Evolutionary conservation across 2,797 vertebrate species (phyloP).

Genomic region (Euthynnus affinis): DNA sequence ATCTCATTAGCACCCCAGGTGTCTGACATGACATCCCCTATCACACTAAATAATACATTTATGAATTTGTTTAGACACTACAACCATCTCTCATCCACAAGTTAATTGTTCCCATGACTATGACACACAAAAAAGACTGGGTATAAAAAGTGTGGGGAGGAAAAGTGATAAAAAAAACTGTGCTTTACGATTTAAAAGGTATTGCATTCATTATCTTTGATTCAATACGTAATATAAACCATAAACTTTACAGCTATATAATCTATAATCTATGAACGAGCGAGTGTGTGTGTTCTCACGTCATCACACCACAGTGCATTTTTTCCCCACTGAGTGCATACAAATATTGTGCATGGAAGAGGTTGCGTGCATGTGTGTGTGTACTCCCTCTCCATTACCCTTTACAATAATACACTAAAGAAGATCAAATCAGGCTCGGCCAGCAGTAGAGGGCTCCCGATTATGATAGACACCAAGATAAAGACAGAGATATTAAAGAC

Average conservation of each 20-base stretch:
- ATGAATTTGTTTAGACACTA: slow-evolving; percentile 47
- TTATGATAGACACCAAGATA: slow-evolving; percentile 21
- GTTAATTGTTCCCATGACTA: slow-evolving; percentile 65
- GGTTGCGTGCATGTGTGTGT: background rate
- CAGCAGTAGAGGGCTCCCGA: slow-evolving; percentile 38
- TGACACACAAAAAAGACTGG: slow-evolving; percentile 25
- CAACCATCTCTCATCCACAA: slow-evolving; percentile 25
- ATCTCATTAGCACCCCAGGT: slow-evolving; percentile 43
- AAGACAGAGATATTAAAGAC: slow-evolving; percentile 27
- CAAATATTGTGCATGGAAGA: slow-evolving; percentile 37
- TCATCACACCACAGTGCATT: slow-evolving; percentile 22
- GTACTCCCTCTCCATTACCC: slow-evolving; percentile 20
- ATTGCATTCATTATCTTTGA: slow-evolving; percentile 38
- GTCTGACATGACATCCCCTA: slow-evolving; percentile 25
- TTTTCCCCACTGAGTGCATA: slow-evolving; percentile 20
- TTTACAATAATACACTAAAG: slow-evolving; percentile 35
- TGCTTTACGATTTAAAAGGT: slow-evolving; percentile 40
- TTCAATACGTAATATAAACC: slow-evolving; percentile 42
- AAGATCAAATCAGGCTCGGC: slow-evolving; percentile 34
- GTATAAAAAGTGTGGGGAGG: slow-evolving; percentile 27
- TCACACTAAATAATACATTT: slow-evolving; percentile 47
- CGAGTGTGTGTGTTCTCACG: slow-evolving; percentile 20
- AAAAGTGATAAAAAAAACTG: slow-evolving; percentile 13
- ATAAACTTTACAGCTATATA: slow-evolving; percentile 48
- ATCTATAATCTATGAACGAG: slow-evolving; percentile 37